Base-by-base conservation (phyloP, 2,888 invertebrate genomes). In the Hydrotaea diabolus region DNA sequence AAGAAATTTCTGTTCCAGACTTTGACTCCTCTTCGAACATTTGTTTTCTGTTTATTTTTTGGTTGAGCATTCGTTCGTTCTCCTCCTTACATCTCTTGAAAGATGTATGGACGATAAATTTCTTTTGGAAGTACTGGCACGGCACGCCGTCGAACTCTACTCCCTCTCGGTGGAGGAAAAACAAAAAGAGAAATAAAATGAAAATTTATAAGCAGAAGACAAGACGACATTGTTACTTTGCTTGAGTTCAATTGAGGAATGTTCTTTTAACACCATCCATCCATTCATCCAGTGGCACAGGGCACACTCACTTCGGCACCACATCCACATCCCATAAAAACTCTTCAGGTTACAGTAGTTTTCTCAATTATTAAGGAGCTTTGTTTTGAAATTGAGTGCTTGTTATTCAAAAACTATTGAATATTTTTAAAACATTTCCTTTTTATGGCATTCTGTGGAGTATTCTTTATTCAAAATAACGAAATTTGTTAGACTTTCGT, bases 51-150 rank as follows among this genome's bases (percentile, higher is more conserved):
- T 83, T 26, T n/a, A 15, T 71, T 46, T 19, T 46, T 9, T 80
- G 72, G 59, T 21, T 62, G 31, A n/a, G n/a, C n/a, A n/a, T n/a
- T 53, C 53, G 75, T 74, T 64, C 71, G 31, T 49, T 49, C 49
- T n/a, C 4, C 74, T 77, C 74, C 66, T n/a, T 69, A 77, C 76
- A 85, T 81, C 84, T 79, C 7, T 62, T 82, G 85, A 85, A 77
- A 85, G 82, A 85, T 85, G 77, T 74, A 82, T 82, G 82, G 77
- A 82, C 85, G 85, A 85, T 85, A 85, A 85, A 85, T 85, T 84
- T 80, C 72, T 31, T 59, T 59, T 59, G 3, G 13, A 59, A 59
- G 59, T 23, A 26, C 21, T 59, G 13, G 23, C 55, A 55, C 49
- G 11, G 19, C 53, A n/a, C 53, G 15, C n/a, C 53, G n/a, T 23